Evolutionary conservation across 2,113 vertebrate species (phyloP), one percentile per base, ranked within the genome.

Genomic region (Thalassarche chlororhynchos): DNA sequence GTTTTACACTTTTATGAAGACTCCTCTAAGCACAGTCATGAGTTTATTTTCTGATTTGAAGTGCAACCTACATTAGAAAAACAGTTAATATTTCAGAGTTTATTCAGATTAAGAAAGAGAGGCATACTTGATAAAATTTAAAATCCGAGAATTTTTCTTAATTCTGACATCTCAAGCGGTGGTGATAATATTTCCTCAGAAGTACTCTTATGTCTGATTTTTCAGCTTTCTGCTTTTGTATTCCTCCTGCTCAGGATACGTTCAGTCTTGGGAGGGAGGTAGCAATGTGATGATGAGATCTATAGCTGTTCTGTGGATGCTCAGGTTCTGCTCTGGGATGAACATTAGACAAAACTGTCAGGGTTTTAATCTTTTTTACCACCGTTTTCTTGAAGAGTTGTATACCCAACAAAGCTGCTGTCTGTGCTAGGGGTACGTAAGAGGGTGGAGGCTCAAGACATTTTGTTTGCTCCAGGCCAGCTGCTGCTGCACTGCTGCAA

Each of bases 401-500:
- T 32, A 10, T 5, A 15, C 36, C 29, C 29, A 25, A 9, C 15
- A 38, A 69, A 77, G 34, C 54, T 76, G 31, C 52, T 77, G 17
- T 24, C 44, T 58, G 29, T 19, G 17, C 14, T 8, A n/a, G 17
- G 17, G 7, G 12, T 76, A 49, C 38, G 2, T 28, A 46, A 36
- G 21, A 65, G 21, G n/a, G 24, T 64, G 9, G 13, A 46, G 40
- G 17, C 32, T 62, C 24, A 7, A 42, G 47, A 25, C 17, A 31
- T 32, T 61, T 31, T 44, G 19, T 49, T 66, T 66, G 34, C 52
- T 60, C 44, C 38, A 20, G 72, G 7, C 11, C 19, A 31, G 51
- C 0, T 6, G 31, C 46, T 68, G 82, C 21, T 1, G 3, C 40
- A 7, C 10, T 3, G 8, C 20, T 24, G n/a, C 26, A 18, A 54